These are phyloP conservation scores for Xenotilapia leptura DNA, from an alignment of 2,113 vertebrate species.

Conservation along the genomic window DNA sequence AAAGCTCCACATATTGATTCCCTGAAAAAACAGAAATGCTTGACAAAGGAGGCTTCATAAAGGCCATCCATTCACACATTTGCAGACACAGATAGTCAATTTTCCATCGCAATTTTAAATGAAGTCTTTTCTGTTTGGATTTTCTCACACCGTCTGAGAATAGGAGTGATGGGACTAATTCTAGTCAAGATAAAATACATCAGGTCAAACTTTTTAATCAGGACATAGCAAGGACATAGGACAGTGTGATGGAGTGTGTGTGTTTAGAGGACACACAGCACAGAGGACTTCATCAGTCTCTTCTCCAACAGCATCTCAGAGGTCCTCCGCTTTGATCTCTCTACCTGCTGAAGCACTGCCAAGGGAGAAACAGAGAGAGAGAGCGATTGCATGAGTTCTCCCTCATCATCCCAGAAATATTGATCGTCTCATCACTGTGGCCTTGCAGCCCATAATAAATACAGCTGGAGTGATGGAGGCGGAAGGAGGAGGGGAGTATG, in stretches of 20 bases:
- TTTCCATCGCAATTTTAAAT: neutral
- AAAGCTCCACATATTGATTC: neutral
- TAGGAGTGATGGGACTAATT: conserved; percentile 37
- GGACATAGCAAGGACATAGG: conserved; percentile 65
- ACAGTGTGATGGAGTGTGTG: conserved; percentile 63
- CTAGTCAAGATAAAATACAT: conserved; percentile 39
- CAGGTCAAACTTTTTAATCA: conserved; percentile 68
- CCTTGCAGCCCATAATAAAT: conserved; percentile 70
- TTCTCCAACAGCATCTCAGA: conserved; percentile 58
- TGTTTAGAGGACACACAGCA: conserved; percentile 63
- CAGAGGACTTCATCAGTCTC: conserved; percentile 67
- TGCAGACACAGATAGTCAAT: neutral
- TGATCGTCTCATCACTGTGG: conserved; percentile 66
- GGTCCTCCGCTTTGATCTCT: conserved; percentile 65
- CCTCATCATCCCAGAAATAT: conserved; percentile 71
- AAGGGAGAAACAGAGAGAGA: conserved; percentile 50
- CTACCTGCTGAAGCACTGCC: conserved; percentile 64
- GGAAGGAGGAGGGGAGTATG: neutral
- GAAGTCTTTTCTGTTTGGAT: neutral
- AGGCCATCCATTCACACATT: neutral
- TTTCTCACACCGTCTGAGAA: neutral
- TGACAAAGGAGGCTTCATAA: neutral
- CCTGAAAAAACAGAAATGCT: neutral
- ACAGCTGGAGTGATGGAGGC: conserved; percentile 53
- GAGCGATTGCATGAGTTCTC: conserved; percentile 53